These are phyloP conservation scores for Nothoprocta pentlandii DNA, from an alignment of 2,113 vertebrate species.

Conservation along the genomic window DNA sequence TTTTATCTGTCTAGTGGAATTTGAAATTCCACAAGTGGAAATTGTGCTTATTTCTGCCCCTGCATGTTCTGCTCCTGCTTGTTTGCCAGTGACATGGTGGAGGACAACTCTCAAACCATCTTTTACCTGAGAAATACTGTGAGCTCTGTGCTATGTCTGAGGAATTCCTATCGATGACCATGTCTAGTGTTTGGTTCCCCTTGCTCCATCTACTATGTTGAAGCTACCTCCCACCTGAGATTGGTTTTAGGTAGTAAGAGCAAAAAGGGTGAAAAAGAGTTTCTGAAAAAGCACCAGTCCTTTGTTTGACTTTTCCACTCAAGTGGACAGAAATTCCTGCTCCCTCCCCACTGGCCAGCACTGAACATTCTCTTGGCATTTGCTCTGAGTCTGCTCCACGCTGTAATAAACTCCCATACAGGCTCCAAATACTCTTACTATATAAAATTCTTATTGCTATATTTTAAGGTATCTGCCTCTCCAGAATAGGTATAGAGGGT, in stretches of 20 bases:
- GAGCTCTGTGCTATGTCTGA: neutral
- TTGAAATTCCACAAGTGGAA: neutral
- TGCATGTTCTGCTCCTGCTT: neutral
- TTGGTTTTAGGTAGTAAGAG: neutral
- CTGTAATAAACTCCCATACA: too few relatives aligned
- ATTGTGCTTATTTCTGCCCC: neutral
- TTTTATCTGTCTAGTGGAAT: neutral
- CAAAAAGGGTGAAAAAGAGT: neutral
- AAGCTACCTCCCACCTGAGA: neutral
- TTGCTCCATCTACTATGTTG: neutral
- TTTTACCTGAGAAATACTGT: neutral
- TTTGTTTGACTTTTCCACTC: neutral
- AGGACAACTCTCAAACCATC: neutral
- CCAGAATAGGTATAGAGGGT: neutral
- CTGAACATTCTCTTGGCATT: neutral
- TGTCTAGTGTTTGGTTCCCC: neutral
- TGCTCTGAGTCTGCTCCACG: neutral
- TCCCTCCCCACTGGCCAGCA: neutral
- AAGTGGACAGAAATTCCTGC: neutral
- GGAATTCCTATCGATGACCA: too few relatives aligned
- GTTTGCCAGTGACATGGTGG: neutral
- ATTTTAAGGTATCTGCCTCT: neutral
- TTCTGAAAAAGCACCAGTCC: neutral
- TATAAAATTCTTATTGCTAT: neutral
- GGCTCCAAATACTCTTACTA: neutral